Conservation (phyloP, 2,113 vertebrate genomes). For the Trichechus manatus region DNA sequence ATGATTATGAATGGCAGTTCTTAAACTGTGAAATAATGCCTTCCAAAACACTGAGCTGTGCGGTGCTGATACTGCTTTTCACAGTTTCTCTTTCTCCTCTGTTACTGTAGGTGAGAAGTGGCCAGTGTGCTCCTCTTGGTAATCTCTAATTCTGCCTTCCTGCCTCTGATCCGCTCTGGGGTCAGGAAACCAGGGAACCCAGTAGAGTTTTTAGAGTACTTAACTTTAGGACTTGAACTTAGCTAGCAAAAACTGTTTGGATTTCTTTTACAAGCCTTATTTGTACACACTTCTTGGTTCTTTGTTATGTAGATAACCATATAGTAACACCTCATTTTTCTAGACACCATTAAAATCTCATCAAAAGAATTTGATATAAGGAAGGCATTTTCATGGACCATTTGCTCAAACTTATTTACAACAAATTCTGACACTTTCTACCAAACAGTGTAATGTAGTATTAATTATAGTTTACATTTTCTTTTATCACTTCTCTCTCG, state of each 20-base stretch:
- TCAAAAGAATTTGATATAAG: constrained; percentile 28
- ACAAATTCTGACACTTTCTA: constrained; percentile 26
- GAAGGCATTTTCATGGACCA: background rate
- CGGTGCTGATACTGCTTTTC: background rate
- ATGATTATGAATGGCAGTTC: background rate
- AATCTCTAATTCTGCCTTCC: background rate
- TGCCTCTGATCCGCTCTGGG: background rate
- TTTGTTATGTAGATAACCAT: background rate
- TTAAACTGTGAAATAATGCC: background rate
- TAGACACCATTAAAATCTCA: constrained; percentile 43
- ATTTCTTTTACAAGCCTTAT: background rate
- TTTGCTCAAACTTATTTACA: constrained; percentile 37
- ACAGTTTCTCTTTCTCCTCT: constrained; percentile 14
- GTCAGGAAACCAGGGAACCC: background rate
- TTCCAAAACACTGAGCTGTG: background rate
- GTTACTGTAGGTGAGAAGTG: background rate
- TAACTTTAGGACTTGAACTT: constrained; percentile 7
- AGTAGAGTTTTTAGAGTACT: constrained; percentile 27
- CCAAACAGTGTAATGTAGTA: background rate
- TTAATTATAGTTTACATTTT: constrained; percentile 17
- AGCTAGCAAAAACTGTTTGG: background rate
- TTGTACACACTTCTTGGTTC: constrained; percentile 6
- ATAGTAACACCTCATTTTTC: constrained; percentile 28
- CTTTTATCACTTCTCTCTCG: constrained; percentile 26
- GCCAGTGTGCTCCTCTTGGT: background rate